Percentiles rank a stretch among this genome's conserved stretches.
Evolutionary conservation across 2,113 vertebrate species (phyloP).

Genomic region (Marmota monax): DNA sequence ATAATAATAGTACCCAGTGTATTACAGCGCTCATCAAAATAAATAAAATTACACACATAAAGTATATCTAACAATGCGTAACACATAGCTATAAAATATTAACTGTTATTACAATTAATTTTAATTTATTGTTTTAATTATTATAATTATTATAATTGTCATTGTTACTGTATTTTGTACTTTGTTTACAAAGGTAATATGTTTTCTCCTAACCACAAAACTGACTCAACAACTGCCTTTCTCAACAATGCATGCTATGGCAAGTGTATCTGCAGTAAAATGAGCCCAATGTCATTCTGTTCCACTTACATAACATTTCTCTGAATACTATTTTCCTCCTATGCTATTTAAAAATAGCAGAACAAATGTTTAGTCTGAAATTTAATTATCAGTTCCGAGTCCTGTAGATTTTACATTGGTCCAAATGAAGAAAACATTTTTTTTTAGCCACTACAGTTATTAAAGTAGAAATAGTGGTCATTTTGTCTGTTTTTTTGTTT

Average conservation of each 20-base stretch:
- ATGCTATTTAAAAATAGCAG: neutral
- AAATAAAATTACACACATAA: neutral
- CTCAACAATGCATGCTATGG: neutral
- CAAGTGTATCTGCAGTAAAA: neutral
- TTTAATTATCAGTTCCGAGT: conserved; percentile 28
- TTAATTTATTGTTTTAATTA: no score
- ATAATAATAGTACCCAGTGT: neutral
- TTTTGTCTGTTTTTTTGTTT: conserved; percentile 8
- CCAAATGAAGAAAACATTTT: neutral
- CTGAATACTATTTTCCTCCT: neutral
- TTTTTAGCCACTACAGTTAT: neutral
- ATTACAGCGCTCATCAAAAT: neutral
- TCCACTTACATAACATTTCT: neutral
- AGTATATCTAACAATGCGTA: neutral
- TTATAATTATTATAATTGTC: neutral
- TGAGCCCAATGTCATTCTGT: neutral
- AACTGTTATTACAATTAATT: neutral
- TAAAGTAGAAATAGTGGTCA: neutral
- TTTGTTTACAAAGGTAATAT: neutral
- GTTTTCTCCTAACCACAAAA: neutral
- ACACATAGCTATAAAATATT: neutral
- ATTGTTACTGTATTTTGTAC: neutral
- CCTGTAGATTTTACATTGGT: neutral
- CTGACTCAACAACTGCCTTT: neutral
- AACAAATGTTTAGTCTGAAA: neutral